Percentiles rank a stretch among this genome's conserved stretches.
Evolutionary conservation across 92 coral and sea anemone genomes (phyloP).

Genomic region (Palythoa grandiflora): DNA sequence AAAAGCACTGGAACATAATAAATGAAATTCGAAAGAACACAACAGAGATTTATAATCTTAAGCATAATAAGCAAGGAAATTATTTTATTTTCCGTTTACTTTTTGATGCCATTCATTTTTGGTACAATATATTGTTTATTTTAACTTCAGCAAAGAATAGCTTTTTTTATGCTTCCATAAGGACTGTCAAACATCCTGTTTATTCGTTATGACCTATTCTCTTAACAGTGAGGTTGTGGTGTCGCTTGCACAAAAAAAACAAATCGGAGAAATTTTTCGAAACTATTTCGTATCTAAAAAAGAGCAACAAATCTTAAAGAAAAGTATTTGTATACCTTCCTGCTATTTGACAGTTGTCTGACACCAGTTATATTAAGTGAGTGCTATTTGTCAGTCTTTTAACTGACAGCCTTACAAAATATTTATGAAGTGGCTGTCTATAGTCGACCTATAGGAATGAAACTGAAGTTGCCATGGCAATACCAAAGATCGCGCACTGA

Average conservation of each 20-base stretch:
- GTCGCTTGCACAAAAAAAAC: neutral
- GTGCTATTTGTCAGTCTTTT: slow-evolving; percentile 23
- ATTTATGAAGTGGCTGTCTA: neutral
- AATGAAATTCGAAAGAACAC: slow-evolving; percentile 7
- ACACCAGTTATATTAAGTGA: slow-evolving; percentile 24
- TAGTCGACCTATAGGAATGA: neutral
- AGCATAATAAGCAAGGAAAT: neutral
- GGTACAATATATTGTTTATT: slow-evolving; percentile 43
- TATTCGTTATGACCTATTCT: neutral
- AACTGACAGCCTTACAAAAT: neutral
- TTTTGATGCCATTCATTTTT: slow-evolving; percentile 32
- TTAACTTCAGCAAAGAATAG: slow-evolving; percentile 33
- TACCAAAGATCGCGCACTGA: neutral
- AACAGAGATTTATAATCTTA: slow-evolving; percentile 31
- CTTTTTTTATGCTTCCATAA: slow-evolving; percentile 19
- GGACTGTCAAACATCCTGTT: slow-evolving; percentile 40
- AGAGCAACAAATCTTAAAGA: neutral
- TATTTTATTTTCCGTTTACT: slow-evolving; percentile 1
- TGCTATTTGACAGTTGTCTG: slow-evolving; percentile 20
- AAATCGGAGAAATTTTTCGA: neutral
- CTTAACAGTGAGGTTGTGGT: neutral
- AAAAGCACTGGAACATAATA: slow-evolving; percentile 37
- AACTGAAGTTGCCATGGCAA: slow-evolving; percentile 22
- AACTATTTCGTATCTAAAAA: neutral
- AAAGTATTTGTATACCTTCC: neutral